phyloP scores from a whole-genome alignment of 2,113 vertebrate genomes.

The Scolopax mira region DNA sequence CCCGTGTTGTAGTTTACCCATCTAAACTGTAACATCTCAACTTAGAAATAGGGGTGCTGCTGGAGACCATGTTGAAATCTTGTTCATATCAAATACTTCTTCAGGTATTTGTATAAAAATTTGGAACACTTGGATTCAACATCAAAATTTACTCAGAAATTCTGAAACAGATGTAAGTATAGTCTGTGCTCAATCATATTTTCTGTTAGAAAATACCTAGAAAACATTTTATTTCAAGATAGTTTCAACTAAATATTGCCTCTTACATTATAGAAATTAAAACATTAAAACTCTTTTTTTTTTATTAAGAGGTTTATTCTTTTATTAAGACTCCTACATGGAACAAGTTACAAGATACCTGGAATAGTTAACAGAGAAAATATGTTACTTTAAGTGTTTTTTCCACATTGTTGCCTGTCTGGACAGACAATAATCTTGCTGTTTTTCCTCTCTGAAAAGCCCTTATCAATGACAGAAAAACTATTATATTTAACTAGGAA shows the following conservation, averaged over 20 bases:
- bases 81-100: not conserved
- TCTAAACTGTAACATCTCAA: not conserved
- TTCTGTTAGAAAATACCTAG: not conserved
- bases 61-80: not conserved
- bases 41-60: not conserved
- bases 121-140: not conserved
- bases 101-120: not conserved
- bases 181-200: not conserved
- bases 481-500: not conserved
- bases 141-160: conserved; percentile 9
- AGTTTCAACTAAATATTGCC: not conserved
- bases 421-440: not conserved
- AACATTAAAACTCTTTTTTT: not conserved
- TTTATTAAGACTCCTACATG: not conserved
- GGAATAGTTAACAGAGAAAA: not conserved
- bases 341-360: not conserved
- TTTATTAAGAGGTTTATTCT: not conserved
- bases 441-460: not conserved
- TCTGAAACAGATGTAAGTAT: not conserved
- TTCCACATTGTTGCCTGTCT: not conserved
- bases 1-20: not conserved
- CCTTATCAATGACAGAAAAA: not conserved
- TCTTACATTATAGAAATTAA: not conserved
- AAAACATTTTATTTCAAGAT: not conserved
- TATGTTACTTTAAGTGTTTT: not conserved